Conservation (phyloP, 2,797 vertebrate genomes). For the Craterocephalus amniculus region DNA sequence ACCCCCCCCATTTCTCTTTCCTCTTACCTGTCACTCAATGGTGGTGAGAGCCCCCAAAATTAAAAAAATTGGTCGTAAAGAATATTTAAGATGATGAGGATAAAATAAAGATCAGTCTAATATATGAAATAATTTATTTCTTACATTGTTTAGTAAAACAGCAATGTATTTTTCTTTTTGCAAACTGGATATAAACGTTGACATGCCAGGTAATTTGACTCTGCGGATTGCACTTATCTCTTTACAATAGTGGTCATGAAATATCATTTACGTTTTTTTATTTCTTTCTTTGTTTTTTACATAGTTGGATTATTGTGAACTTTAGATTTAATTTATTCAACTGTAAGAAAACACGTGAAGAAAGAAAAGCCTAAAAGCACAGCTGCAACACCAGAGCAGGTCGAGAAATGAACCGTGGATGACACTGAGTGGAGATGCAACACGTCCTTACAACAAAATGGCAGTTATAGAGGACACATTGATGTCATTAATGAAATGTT, state of each 20-base stretch:
- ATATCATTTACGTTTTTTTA: slow-evolving; percentile 41
- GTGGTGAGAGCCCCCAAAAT: background rate
- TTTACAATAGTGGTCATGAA: slow-evolving; percentile 64
- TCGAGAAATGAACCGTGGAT: slow-evolving; percentile 53
- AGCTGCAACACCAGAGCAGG: slow-evolving; percentile 50
- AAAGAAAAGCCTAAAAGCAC: slow-evolving; percentile 46
- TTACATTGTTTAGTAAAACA: slow-evolving; percentile 71
- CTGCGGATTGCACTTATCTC: slow-evolving; percentile 49
- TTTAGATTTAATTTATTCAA: slow-evolving; percentile 16
- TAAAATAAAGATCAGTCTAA: slow-evolving; percentile 40
- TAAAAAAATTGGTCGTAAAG: background rate
- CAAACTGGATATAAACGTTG: slow-evolving; percentile 83
- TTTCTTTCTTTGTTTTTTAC: slow-evolving; percentile 19
- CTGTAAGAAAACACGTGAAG: slow-evolving; percentile 23
- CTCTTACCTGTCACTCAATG: background rate
- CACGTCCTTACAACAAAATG: slow-evolving; percentile 55
- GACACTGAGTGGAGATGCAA: slow-evolving; percentile 44
- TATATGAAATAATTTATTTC: slow-evolving; percentile 79
- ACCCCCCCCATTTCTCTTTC: too few relatives aligned
- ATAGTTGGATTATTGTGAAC: slow-evolving; percentile 28
- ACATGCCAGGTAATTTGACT: slow-evolving; percentile 77
- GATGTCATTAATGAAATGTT: slow-evolving; percentile 59
- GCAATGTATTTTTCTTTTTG: slow-evolving; percentile 76
- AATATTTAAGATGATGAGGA: slow-evolving; percentile 22
- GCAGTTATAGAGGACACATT: slow-evolving; percentile 49